A percentile compares a stretch with the other conserved stretches of the same genome.
These are phyloP conservation scores for Psittacula echo DNA, from an alignment of 2,797 vertebrate genomes.

Conservation along the genomic window DNA sequence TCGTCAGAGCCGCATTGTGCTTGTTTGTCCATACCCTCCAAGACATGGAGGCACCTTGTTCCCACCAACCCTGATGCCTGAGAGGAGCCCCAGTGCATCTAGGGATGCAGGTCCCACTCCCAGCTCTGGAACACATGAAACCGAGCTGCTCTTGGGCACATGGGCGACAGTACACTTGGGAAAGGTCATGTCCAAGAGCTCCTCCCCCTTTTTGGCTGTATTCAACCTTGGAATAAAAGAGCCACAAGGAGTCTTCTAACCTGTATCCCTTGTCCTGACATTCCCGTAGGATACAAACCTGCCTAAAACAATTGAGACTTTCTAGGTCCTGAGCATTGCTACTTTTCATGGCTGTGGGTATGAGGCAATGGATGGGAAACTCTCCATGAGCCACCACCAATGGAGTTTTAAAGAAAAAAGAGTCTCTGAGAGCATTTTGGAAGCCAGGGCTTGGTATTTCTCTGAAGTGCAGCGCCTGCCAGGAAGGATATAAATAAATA, in stretches of 20 bases:
- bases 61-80: not conserved
- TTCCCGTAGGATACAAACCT: not conserved
- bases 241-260: not conserved
- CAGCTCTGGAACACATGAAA: not conserved
- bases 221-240: not conserved
- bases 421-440: not conserved
- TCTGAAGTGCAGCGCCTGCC: not conserved
- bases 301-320: not conserved
- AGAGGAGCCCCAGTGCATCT: not conserved
- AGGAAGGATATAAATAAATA: not conserved
- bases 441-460: not conserved
- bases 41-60: not conserved
- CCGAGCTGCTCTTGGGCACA: not conserved
- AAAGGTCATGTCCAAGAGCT: not conserved
- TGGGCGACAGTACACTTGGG: not conserved
- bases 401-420: not conserved
- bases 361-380: not conserved
- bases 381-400: not conserved
- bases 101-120: not conserved
- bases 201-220: not conserved
- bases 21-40: fast-evolving
- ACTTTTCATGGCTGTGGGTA: not conserved
- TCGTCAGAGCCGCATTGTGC: fast-evolving
- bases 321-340: not conserved
- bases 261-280: not conserved